Evolutionary conservation across 1,140 invertebrate species (phyloP), one percentile per base, ranked within the genome.

Genomic region (Portunus trituberculatus): DNA sequence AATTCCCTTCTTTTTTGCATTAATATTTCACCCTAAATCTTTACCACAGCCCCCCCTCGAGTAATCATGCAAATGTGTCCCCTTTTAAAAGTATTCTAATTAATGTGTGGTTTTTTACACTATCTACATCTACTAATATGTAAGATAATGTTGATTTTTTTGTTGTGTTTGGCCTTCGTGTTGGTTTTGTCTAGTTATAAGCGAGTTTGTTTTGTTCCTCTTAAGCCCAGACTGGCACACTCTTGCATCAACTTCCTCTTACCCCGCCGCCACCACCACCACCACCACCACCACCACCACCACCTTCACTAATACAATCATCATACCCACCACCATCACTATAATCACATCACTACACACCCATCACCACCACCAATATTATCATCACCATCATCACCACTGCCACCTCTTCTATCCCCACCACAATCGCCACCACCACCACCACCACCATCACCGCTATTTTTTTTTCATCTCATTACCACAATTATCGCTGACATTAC

Each of bases 1-100:
- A 76, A 76, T n/a, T 76, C 67, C 67, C 67, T 76, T 59, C 67
- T n/a, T 76, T 76, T 76, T n/a, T 25, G 67, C 67, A 76, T 76
- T 76, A 76, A 76, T 76, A n/a, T 59, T 59, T 59, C 16, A 14
- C 12, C 52, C 52, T 59, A 59, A 59, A 59, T 59, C 10, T 12
- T 59, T 20, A 20, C 52, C 52, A 59, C 52, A 14, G 10, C 12
- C 16, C 52, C 48, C 52, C 16, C 52, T 59, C 52, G 52, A 59
- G 52, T 59, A 59, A 59, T 59, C 0, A 59, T 12, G 52, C 52
- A 20, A 59, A 59, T 59, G 52, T 59, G 16, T 14, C 10, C 52
- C 16, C 16, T 59, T 59, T 59, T 59, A 14, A 59, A 59, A 14
- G 16, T 59, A 59, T 59, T 59, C 16, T 59, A 59, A 59, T 59